Evolutionary conservation across 2,797 vertebrate genomes (phyloP).

Genomic region (Ctenopoma kingsleyae): DNA sequence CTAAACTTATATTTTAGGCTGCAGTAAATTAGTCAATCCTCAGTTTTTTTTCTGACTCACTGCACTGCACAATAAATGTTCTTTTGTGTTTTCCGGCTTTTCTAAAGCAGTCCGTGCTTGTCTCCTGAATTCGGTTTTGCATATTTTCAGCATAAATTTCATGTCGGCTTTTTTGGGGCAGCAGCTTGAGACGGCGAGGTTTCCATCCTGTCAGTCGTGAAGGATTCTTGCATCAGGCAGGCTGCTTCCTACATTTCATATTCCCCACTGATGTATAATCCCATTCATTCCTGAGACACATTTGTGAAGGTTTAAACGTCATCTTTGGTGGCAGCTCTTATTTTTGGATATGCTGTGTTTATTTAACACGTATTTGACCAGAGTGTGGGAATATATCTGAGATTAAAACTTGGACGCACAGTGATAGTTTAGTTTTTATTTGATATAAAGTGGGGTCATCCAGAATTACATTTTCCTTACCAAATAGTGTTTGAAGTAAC

Average conservation of each 20-base stretch:
- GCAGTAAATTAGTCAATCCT: slow-evolving; percentile 14
- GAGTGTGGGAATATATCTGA: slow-evolving; percentile 1
- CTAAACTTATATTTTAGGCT: slow-evolving; percentile 19
- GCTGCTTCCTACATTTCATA: slow-evolving; percentile 59
- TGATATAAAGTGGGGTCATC: not conserved
- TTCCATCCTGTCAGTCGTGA: slow-evolving; percentile 60
- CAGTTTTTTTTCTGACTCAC: not conserved
- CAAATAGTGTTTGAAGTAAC: not conserved
- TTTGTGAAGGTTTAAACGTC: slow-evolving; percentile 37
- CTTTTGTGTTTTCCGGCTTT: slow-evolving; percentile 31
- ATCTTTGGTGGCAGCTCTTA: slow-evolving; percentile 24
- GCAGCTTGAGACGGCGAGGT: slow-evolving; percentile 41
- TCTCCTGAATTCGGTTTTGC: slow-evolving; percentile 32
- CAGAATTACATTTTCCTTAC: not conserved
- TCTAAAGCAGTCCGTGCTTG: slow-evolving; percentile 17
- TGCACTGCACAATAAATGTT: slow-evolving; percentile 31
- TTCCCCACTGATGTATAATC: slow-evolving; percentile 59
- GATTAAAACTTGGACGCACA: not conserved
- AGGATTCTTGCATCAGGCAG: slow-evolving; percentile 60
- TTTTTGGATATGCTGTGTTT: slow-evolving; percentile 34
- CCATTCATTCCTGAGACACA: slow-evolving; percentile 40
- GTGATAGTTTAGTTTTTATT: not conserved
- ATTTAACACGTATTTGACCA: slow-evolving; percentile 19
- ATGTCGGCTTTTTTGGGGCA: slow-evolving; percentile 55
- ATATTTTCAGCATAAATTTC: slow-evolving; percentile 54